These are phyloP conservation scores for Dendrophyllia cribrosa DNA, from an alignment of 64 coral and sea anemone species.

Conservation along the genomic window DNA sequence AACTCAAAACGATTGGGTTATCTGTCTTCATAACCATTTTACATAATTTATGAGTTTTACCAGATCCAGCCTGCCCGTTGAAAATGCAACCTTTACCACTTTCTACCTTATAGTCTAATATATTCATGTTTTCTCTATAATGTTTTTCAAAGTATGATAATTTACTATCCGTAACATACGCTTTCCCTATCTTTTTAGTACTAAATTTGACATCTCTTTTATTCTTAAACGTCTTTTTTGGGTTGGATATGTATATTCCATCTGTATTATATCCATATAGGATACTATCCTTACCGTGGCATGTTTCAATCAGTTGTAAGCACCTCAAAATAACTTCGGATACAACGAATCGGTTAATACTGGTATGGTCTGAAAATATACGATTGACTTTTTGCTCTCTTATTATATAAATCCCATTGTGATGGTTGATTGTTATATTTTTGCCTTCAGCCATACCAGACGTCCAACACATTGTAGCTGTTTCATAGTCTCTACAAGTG, in stretches of 20 bases:
- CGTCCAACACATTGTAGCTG: slow-evolving; percentile 45
- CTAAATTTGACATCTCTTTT: too few relatives aligned
- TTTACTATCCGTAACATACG: background rate
- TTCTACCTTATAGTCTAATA: background rate
- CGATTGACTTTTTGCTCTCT: background rate
- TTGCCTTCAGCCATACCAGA: background rate
- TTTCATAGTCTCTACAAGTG: background rate
- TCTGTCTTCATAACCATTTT: slow-evolving; percentile 9
- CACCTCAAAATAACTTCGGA: slow-evolving; percentile 12
- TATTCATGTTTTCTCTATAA: slow-evolving; percentile 21
- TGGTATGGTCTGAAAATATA: background rate
- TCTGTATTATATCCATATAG: too few relatives aligned
- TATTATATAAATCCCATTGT: background rate
- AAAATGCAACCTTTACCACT: background rate
- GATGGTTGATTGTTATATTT: background rate
- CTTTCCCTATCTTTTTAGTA: background rate
- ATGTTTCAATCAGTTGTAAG: background rate
- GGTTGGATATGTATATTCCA: too few relatives aligned
- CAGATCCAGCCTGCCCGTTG: slow-evolving; percentile 7
- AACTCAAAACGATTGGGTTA: too few relatives aligned
- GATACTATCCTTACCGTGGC: too few relatives aligned
- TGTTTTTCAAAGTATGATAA: slow-evolving; percentile 48
- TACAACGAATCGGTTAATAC: slow-evolving; percentile 39
- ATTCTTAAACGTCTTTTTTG: too few relatives aligned
- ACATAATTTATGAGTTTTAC: slow-evolving; percentile 28